Percentiles rank a stretch among this genome's conserved stretches.
Evolutionary conservation across 2,888 invertebrate genomes (phyloP).

Genomic region (Rhaphigaster nebulosa): DNA sequence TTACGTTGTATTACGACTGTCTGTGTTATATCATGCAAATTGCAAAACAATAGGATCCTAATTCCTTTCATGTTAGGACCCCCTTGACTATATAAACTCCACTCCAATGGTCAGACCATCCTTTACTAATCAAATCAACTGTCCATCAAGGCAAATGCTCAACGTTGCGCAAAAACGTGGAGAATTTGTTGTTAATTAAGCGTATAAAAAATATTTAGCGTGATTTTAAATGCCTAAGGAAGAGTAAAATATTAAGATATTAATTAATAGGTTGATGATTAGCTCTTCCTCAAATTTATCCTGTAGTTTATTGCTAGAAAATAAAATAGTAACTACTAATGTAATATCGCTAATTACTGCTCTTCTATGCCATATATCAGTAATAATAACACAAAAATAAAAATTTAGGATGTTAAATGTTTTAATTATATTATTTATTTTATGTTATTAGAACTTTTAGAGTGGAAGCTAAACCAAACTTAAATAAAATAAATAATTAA

Average conservation of each 20-base stretch:
- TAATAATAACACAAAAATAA: too few relatives aligned
- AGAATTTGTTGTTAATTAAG: neutral
- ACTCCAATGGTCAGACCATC: neutral
- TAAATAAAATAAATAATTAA: too few relatives aligned
- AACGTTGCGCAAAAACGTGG: neutral
- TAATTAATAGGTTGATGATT: neutral
- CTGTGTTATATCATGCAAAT: neutral
- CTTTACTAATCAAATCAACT: conserved; percentile 2
- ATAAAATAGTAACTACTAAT: too few relatives aligned
- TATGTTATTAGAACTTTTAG: too few relatives aligned
- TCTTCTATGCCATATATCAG: too few relatives aligned
- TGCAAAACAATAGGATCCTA: neutral
- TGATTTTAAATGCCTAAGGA: neutral
- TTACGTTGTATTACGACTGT: neutral
- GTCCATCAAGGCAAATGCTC: neutral
- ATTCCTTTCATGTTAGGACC: neutral
- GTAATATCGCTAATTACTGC: too few relatives aligned
- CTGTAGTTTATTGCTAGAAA: too few relatives aligned
- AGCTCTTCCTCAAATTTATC: neutral
- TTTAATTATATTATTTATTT: too few relatives aligned
- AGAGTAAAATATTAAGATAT: neutral
- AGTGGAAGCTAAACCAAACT: too few relatives aligned
- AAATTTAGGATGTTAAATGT: too few relatives aligned
- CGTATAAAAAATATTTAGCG: neutral
- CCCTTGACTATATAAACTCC: too few relatives aligned